Evolutionary conservation across 2,888 invertebrate genomes (phyloP), one percentile per base, ranked within the genome.

Genomic region (Agrotis ipsilon): DNA sequence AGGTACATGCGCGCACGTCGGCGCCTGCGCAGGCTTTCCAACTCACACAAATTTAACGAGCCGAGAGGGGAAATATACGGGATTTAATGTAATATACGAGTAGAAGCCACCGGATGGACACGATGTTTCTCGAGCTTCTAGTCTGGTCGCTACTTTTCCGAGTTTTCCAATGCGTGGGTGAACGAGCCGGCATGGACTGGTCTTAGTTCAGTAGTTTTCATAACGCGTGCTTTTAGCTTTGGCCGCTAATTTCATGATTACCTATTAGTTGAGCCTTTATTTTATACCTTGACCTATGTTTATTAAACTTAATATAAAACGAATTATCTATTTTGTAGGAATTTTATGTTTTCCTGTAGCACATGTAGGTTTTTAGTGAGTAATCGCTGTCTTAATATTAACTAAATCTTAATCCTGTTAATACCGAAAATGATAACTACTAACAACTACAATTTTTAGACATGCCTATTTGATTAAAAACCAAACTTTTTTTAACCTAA

Each of bases 11-110:
- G 83, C 76, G 79, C 80, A 84, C 66, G 71, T 78, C 71, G 81
- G 88, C 86, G 87, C 86, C 87, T 81, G 83, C 79, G 75, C 85
- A 86, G 89, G 92, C 94, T 94, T 94, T 94, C 93, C 92, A 93
- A 91, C 83, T 86, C 84, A 82, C 83, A 87, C 89, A 86, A 91
- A 90, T 91, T 90, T 90, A 91, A 90, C 87, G 83, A 90, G 87
- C 84, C 81, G 81, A 86, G 76, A 82, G 77, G 86, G 88, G 89
- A 91, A 91, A 90, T 88, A 85, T 83, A 85, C 88, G 83, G 85
- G 89, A 89, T 88, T 72, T 78, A 75, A 82, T 75, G 60, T 89
- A 88, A 86, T 88, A 86, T 87, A 82, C 71, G 83, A 82, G 77
- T 86, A 85, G 81, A 77, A 82, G 83, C 57, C 83, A 87, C 91